Base-by-base conservation (phyloP, 2,888 invertebrate species). In the Notodonta dromedarius region DNA sequence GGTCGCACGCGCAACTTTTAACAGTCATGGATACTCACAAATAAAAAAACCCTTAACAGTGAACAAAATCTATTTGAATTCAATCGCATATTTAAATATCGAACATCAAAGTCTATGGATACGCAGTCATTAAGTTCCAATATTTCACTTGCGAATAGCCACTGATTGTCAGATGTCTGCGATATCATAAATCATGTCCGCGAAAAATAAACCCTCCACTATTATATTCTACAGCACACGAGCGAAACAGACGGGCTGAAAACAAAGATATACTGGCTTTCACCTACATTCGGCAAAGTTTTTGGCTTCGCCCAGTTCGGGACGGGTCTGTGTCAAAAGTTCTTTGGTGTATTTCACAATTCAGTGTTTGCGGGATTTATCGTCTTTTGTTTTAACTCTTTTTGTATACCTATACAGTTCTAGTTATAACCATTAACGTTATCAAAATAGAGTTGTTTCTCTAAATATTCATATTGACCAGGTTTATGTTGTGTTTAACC, bases 241-340 rank as follows among this genome's bases (percentile, higher is more conserved):
- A 53, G 40, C 40, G 24, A 59, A 63, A 53, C 60, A 57, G 61
- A 50, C 59, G 57, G 60, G 52, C 60, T 60, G 61, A 61, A 69
- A 66, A 73, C 71, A 77, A 71, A 74, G 70, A 76, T 71, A 72
- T 65, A 63, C 56, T 56, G 56, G 61, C 63, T 70, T 69, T 72
- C 65, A 67, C 72, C 66, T 69, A 71, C 71, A 74, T 70, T 67
- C 66, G 54, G 44, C 16, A n/a, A 69, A 78, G 68, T 74, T 77
- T 73, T 57, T 63, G 57, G 67, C 59, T 61, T 70, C 72, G 58
- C 71, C 71, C 67, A 76, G 76, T 73, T 71, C 60, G 58, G 57
- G 61, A 58, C 57, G 52, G 63, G 54, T 66, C 54, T 61, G 58
- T 77, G 66, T 71, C 69, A 69, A 70, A 77, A 73, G 64, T 73